Percentiles rank a stretch among this genome's conserved stretches.
Conservation (phyloP, 2,888 invertebrate species). For the Schrankia costaestrigalis region DNA sequence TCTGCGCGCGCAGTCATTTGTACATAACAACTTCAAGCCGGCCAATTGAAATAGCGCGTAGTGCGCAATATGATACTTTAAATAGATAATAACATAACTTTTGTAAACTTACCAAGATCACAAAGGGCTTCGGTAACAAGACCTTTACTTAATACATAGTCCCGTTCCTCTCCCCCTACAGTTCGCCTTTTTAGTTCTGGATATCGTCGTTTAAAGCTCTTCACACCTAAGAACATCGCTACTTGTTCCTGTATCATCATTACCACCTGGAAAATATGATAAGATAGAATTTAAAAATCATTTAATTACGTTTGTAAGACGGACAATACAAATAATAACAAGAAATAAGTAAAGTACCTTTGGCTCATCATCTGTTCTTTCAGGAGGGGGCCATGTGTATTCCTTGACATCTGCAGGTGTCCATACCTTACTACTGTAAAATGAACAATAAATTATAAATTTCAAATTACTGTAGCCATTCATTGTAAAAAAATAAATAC, state of each 20-base stretch:
- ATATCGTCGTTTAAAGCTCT: constrained; percentile 97
- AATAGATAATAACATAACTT: too few relatives aligned
- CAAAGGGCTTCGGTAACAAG: constrained; percentile 95
- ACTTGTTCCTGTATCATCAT: constrained; percentile 98
- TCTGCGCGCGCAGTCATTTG: too few relatives aligned
- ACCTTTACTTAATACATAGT: constrained; percentile 90
- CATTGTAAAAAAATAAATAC: not conserved
- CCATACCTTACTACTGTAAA: constrained; percentile 78
- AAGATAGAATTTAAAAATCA: too few relatives aligned
- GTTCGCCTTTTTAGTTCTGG: constrained; percentile 91
- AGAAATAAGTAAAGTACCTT: constrained; percentile 46
- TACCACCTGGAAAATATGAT: constrained; percentile 83
- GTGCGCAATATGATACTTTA: too few relatives aligned
- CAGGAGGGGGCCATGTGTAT: constrained; percentile 93
- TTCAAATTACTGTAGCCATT: too few relatives aligned
- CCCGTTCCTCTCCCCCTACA: constrained; percentile 91
- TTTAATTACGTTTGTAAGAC: too few relatives aligned
- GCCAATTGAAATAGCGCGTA: too few relatives aligned
- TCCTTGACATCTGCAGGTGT: constrained; percentile 95
- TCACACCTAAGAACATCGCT: constrained; percentile 95
- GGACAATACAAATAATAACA: not conserved
- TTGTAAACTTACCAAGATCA: constrained; percentile 88
- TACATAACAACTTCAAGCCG: too few relatives aligned
- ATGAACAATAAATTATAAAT: constrained; percentile 3
- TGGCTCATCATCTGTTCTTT: constrained; percentile 48